phyloP scores from a whole-genome alignment of 2,888 invertebrate genomes.

The Pantelozetes paolii region DNA sequence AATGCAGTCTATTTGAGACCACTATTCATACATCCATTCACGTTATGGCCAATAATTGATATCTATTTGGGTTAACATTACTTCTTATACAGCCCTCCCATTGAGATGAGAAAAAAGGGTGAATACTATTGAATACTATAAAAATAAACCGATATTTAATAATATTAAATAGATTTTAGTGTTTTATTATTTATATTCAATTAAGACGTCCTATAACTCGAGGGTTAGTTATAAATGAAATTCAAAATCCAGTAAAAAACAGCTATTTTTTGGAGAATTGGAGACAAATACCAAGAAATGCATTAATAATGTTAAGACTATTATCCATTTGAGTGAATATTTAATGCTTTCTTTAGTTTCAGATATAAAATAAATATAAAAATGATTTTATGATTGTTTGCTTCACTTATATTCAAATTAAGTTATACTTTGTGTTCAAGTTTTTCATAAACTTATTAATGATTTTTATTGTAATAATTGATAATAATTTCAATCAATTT shows the following conservation, averaged over 20 bases:
- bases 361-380: neutral
- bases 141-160: neutral
- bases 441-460: neutral
- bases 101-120: no score
- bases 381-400: neutral
- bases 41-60: neutral
- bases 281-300: neutral
- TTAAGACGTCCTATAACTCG: constrained; percentile 21
- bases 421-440: neutral
- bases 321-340: neutral
- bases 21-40: neutral
- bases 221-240: neutral
- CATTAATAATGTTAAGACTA: neutral
- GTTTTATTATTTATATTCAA: neutral
- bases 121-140: constrained; percentile 4
- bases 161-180: neutral
- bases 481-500: no score
- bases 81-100: no score
- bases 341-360: neutral
- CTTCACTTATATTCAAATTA: constrained; percentile 17
- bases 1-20: neutral
- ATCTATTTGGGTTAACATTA: no score
- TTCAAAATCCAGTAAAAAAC: neutral
- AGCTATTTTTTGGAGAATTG: neutral
- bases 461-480: no score